Evolutionary conservation across 1,140 invertebrate genomes (phyloP), one percentile per base, ranked within the genome.

Genomic region (Augochlora pura): DNA sequence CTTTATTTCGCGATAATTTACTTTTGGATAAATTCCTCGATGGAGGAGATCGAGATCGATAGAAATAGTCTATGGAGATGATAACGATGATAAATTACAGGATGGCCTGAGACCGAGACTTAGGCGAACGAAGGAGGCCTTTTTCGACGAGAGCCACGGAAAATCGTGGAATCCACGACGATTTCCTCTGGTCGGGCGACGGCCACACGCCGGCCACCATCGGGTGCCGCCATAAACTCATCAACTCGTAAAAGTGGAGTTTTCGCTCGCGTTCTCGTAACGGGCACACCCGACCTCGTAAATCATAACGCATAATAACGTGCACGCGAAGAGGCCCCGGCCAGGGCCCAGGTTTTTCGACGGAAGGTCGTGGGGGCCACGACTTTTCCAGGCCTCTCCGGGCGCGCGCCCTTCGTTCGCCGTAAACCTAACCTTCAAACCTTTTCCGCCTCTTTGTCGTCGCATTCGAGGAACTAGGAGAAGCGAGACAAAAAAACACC

Each of bases 161-260:
- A 82, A 82, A 81, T 81, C 65, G 59, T 71, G 79, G 63, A 77
- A 80, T 79, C 71, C 57, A 59, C 32, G 54, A 75, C 75, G 80
- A 87, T 89, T 88, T 90, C 83, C 83, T 89, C 79, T 88, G 85
- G 82, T 87, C 83, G 81, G 57, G 81, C 85, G 86, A 88, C 87
- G 85, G 88, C 87, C 88, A 88, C 88, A 90, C 86, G 88, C 84
- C 86, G 74, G 86, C 86, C 86, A 88, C 88, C 84, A 88, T 88
- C 42, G 63, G 39, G 81, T 83, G 82, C 84, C 80, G 59, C 76
- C 87, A 88, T 88, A 89, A 89, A 89, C 77, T 88, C 86, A 82
- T 88, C 83, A 88, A 85, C 81, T 89, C 84, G 83, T 88, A 88
- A 89, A 89, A 81, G 27, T 81, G 42, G 68, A 12, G 84, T 78